Evolutionary conservation across 2,113 vertebrate genomes (phyloP).

Genomic region (Barbus barbus): DNA sequence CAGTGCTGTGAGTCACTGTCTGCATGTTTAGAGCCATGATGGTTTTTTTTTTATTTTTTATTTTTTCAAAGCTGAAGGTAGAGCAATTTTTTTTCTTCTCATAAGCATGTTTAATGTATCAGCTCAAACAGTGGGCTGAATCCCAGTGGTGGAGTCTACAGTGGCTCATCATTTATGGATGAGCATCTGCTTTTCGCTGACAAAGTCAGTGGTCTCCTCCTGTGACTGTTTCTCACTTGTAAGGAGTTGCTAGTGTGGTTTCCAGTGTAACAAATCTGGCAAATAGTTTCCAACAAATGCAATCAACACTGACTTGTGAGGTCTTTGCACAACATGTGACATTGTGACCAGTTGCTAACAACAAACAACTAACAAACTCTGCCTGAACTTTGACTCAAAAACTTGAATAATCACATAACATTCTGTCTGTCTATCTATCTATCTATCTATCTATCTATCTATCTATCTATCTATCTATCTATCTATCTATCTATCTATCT

Average conservation of each 20-base stretch:
- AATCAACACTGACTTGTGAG: neutral
- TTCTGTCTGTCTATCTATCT: neutral
- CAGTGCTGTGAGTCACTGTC: neutral
- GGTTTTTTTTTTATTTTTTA: neutral
- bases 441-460: neutral
- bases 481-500: neutral
- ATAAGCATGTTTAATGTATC: neutral
- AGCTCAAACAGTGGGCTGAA: neutral
- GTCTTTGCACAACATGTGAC: neutral
- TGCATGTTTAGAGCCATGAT: neutral
- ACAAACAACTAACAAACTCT: neutral
- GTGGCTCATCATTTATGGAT: slow-evolving; percentile 1
- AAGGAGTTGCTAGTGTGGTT: neutral
- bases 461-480: neutral
- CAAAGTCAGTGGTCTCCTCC: neutral
- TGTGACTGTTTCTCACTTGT: neutral
- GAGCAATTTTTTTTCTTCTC: neutral
- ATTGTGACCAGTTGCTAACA: neutral
- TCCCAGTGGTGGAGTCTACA: slow-evolving; percentile 7
- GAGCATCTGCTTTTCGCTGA: slow-evolving; percentile 15
- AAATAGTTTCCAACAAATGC: slow-evolving; percentile 23
- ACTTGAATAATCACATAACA: too few species aligned
- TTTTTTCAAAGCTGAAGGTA: neutral
- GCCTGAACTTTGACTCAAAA: neutral
- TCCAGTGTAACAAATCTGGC: neutral